Base-by-base conservation (phyloP, 2,888 invertebrate species). In the Scaptomyza caliginosa region DNA sequence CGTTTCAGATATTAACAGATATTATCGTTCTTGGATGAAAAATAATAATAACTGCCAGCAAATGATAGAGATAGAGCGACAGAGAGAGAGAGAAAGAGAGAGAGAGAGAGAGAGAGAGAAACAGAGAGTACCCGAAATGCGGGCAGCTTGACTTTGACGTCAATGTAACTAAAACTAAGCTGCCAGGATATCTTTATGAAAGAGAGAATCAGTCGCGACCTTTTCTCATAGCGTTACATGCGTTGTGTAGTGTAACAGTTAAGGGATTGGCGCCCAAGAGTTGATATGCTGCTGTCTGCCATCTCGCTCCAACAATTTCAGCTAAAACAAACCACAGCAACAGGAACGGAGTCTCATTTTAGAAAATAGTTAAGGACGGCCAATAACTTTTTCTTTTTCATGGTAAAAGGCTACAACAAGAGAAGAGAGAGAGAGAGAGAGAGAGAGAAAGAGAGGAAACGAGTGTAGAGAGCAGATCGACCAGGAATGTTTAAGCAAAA, bases 211-310 rank as follows among this genome's bases (percentile, higher is more conserved):
- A 32, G 23, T 16, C 50, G 49, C 26, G 36, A 60, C 30, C 51
- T 52, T 60, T 82, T 60, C 21, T 39, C 42, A 55, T 34, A 21
- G 49, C 42, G 32, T 63, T 52, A 39, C 43, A 43, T 42, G 57
- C 73, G 19, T 38, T 40, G 52, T 42, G 77, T 52, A 49, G 77
- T 63, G 65, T 59, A 83, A 79, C 80, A 80, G 73, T 77, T 81
- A 65, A 81, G 76, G 85, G 78, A 74, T 81, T 74, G 81, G 87
- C 81, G 87, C 81, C 85, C 77, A 81, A 86, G 84, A 84, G 77
- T 45, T 74, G 74, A 86, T 84, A 81, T 55, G 57, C 45, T 45
- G 26, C 4, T n/a, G n/a, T 50, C 50, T 51, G 83, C 83, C 67
- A 62, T 75, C 71, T 62, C 55, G 54, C 78, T 72, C 28, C 51